Conservation (phyloP, 2,113 vertebrate species). For the Cathartes aura region DNA sequence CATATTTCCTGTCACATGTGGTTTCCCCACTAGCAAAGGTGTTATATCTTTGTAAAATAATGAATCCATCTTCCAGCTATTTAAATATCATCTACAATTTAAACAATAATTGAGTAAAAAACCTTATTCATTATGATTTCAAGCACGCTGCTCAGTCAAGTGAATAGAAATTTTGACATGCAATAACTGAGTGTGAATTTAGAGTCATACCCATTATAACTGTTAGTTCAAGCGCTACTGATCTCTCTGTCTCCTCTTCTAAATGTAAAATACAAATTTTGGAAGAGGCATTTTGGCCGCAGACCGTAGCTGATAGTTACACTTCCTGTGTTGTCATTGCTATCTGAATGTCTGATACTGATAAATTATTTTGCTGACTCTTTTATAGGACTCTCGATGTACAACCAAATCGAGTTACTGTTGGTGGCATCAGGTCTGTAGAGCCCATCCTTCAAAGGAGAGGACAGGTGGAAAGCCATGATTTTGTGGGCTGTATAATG, state of each 20-base stretch:
- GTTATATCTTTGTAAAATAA: background rate
- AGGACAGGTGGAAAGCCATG: constrained; percentile 92
- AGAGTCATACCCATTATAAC: background rate
- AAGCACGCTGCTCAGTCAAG: background rate
- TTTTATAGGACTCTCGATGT: constrained; percentile 91
- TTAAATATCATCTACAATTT: background rate
- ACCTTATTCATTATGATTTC: background rate
- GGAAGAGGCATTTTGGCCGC: background rate
- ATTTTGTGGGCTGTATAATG: constrained; percentile 98
- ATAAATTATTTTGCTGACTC: background rate
- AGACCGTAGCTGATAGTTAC: background rate
- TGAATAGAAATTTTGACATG: background rate
- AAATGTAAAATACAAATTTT: background rate
- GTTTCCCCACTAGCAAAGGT: background rate
- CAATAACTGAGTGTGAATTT: background rate
- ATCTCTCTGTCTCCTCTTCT: background rate
- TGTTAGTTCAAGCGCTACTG: background rate
- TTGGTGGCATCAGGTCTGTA: constrained; percentile 89
- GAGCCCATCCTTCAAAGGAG: constrained; percentile 90
- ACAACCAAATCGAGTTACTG: constrained; percentile 92
- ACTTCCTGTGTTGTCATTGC: background rate
- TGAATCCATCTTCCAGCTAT: background rate
- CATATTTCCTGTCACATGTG: background rate
- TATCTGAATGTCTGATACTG: background rate
- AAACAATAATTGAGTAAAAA: background rate